These are phyloP conservation scores for Octonoba sinensis DNA, from an alignment of 2,888 invertebrate genomes.

Conservation along the genomic window DNA sequence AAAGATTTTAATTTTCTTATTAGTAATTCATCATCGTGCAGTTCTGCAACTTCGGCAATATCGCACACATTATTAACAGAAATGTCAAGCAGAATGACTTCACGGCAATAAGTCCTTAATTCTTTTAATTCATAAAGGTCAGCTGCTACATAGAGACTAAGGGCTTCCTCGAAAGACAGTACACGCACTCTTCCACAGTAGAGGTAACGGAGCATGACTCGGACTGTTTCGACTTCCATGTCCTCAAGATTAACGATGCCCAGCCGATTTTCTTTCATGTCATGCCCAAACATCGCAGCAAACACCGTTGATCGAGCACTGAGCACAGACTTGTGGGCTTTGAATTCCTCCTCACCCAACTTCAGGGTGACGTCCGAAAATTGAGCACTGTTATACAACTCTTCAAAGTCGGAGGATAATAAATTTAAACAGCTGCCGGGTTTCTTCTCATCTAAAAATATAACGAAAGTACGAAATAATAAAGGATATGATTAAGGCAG, in stretches of 20 bases:
- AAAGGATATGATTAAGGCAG: too few species aligned
- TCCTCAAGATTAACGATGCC: not conserved
- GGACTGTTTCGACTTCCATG: not conserved
- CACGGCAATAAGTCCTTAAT: constrained; percentile 10
- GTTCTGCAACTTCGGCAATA: not conserved
- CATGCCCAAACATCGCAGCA: constrained; percentile 14
- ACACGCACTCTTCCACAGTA: constrained; percentile 6
- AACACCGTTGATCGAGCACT: constrained; percentile 34
- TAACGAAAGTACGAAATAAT: too few species aligned
- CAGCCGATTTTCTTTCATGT: constrained; percentile 1
- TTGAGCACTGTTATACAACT: not conserved
- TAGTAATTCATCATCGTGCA: constrained; percentile 2
- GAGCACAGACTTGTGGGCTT: constrained; percentile 18
- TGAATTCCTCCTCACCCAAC: not conserved
- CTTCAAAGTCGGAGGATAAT: constrained; percentile 11
- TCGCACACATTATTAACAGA: constrained; percentile 12
- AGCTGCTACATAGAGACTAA: not conserved
- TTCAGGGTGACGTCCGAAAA: constrained; percentile 11
- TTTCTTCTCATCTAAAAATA: too few species aligned
- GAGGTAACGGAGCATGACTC: constrained; percentile 26
- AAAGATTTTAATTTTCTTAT: too few species aligned
- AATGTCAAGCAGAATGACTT: not conserved
- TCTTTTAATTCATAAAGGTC: constrained; percentile 17
- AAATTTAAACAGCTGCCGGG: not conserved
- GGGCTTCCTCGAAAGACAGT: not conserved